Conservation (phyloP, 2,797 vertebrate genomes). For the Leucoraja ocellata region DNA sequence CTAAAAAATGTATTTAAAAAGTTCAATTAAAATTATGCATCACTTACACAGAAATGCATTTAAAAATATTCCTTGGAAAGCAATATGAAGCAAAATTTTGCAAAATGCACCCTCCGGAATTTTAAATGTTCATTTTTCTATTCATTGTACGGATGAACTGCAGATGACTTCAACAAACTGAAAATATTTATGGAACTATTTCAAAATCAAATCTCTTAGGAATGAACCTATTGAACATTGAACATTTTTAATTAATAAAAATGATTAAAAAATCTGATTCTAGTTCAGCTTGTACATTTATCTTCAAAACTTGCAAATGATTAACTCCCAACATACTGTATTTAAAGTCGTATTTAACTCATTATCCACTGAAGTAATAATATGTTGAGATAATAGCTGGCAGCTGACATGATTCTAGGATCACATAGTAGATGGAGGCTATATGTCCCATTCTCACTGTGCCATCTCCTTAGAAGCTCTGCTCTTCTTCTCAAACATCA, state of each 20-base stretch:
- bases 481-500: not conserved
- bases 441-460: not conserved
- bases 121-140: slow-evolving; percentile 15
- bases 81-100: not conserved
- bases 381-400: not conserved
- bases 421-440: not conserved
- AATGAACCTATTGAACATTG: not conserved
- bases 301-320: not conserved
- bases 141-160: slow-evolving; percentile 5
- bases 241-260: slow-evolving; percentile 11
- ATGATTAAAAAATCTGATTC: not conserved
- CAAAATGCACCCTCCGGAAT: not conserved
- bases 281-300: not conserved
- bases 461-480: not conserved
- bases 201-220: slow-evolving; percentile 20
- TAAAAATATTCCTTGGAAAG: slow-evolving; percentile 8
- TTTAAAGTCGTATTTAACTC: not conserved
- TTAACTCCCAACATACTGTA: not conserved
- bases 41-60: not conserved
- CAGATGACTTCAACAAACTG: slow-evolving; percentile 30
- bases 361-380: not conserved
- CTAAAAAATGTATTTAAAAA: not conserved
- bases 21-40: slow-evolving; percentile 7
- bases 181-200: slow-evolving; percentile 22
- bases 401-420: not conserved